These are phyloP conservation scores for Hippocampus kuda DNA, from an alignment of 2,797 vertebrate genomes.

Conservation along the genomic window DNA sequence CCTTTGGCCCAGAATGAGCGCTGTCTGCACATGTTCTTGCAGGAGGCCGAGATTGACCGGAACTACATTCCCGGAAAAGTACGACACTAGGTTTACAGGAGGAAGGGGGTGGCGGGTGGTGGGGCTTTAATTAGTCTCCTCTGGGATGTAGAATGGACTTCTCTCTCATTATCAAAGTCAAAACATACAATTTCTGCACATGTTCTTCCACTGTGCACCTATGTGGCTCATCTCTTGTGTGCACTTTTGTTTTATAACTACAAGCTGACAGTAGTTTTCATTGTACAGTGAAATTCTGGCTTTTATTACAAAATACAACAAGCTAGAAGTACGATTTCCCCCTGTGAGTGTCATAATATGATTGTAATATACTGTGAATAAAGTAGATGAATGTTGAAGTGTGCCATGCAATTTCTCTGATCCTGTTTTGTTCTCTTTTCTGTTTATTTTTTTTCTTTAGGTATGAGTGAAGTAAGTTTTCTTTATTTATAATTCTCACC, in stretches of 20 bases:
- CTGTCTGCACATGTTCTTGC: slow-evolving; percentile 99
- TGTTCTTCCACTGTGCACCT: slow-evolving; percentile 19
- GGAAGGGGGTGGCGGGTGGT: slow-evolving; percentile 12
- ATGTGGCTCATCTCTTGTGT: slow-evolving; percentile 16
- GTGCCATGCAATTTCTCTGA: slow-evolving; percentile 46
- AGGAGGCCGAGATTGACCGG: slow-evolving; percentile 94
- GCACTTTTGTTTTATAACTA: slow-evolving; percentile 43
- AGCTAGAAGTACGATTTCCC: slow-evolving; percentile 9
- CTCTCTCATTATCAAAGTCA: slow-evolving; percentile 35
- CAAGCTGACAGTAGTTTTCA: slow-evolving; percentile 20
- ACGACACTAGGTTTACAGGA: slow-evolving; percentile 78
- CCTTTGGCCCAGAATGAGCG: slow-evolving; percentile 98
- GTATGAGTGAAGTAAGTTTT: slow-evolving; percentile 76
- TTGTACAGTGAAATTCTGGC: slow-evolving; percentile 21
- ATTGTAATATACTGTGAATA: slow-evolving; percentile 57
- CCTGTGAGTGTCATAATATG: slow-evolving; percentile 26
- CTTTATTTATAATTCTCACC: slow-evolving; percentile 45
- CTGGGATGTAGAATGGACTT: slow-evolving; percentile 21
- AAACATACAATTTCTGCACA: slow-evolving; percentile 22
- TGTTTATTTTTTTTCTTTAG: slow-evolving; percentile 53
- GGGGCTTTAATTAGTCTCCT: slow-evolving; percentile 22
- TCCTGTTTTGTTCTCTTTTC: slow-evolving; percentile 55
- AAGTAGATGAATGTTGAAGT: slow-evolving; percentile 50
- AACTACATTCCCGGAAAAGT: slow-evolving; percentile 96
- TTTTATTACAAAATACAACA: slow-evolving; percentile 26